Percentiles rank a stretch among this genome's conserved stretches.
Evolutionary conservation across 2,888 invertebrate genomes (phyloP).

Genomic region (Lithophane semibrunnea): DNA sequence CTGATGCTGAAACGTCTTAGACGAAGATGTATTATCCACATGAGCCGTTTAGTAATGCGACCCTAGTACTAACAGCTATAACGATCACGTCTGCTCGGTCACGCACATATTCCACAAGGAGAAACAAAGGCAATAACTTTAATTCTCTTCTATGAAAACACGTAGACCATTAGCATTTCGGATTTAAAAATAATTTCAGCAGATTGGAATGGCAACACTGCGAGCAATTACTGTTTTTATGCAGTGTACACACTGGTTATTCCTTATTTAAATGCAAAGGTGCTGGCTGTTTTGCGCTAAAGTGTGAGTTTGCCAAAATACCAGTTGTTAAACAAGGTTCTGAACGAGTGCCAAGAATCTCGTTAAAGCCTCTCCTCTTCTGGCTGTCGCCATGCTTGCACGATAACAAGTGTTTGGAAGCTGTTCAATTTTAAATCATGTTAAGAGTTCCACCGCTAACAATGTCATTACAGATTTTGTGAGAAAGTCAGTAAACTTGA

Average conservation of each 20-base stretch:
- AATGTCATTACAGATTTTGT: conserved; percentile 20
- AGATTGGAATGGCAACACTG: conserved; percentile 32
- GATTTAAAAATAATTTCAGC: conserved; percentile 38
- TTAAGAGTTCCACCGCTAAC: conserved; percentile 27
- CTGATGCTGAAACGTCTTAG: conserved; percentile 31
- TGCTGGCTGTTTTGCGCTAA: conserved; percentile 25
- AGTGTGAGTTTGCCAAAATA: conserved; percentile 50
- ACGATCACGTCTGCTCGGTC: conserved; percentile 31
- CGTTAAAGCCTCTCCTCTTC: conserved; percentile 41
- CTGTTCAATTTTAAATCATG: conserved; percentile 48
- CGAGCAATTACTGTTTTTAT: conserved; percentile 28
- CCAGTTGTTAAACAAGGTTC: conserved; percentile 45
- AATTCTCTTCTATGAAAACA: conserved; percentile 42
- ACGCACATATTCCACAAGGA: conserved; percentile 31
- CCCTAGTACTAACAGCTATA: conserved; percentile 18
- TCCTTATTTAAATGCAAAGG: conserved; percentile 23
- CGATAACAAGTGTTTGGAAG: conserved; percentile 61
- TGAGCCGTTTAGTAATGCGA: conserved; percentile 39
- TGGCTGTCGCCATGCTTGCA: conserved; percentile 24
- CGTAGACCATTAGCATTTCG: conserved; percentile 20
- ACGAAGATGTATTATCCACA: conserved; percentile 48
- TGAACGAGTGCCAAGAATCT: conserved; percentile 62
- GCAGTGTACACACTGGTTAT: conserved; percentile 18
- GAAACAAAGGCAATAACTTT: conserved; percentile 22
- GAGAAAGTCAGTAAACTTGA: not conserved